Percentiles rank a stretch among this genome's conserved stretches.
Conservation (phyloP, 2,888 invertebrate species). For the Ametastegia equiseti region DNA sequence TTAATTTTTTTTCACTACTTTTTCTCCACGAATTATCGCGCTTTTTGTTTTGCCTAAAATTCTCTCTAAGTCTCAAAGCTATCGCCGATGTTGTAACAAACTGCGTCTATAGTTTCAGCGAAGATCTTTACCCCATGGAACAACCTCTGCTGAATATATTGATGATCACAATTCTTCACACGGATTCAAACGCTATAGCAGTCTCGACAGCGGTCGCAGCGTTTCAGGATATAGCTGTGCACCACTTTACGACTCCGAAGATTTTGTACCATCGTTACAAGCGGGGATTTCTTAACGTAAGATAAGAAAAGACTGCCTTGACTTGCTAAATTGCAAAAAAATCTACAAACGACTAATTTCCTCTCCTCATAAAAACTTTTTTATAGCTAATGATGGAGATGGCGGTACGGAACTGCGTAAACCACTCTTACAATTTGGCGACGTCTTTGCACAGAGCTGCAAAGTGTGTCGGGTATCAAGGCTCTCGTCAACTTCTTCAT, state of each 20-base stretch:
- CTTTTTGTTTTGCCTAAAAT: no score
- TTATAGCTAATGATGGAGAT: constrained; percentile 78
- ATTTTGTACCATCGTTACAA: constrained; percentile 81
- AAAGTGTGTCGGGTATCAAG: constrained; percentile 83
- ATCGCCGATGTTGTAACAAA: no score
- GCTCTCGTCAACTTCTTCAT: constrained; percentile 83
- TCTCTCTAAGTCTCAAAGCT: no score
- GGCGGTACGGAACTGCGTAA: constrained; percentile 79
- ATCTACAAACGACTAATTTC: no score
- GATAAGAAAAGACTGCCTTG: not conserved
- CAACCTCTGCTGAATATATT: constrained; percentile 79
- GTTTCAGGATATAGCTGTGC: constrained; percentile 79
- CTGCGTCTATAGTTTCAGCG: constrained; percentile 41
- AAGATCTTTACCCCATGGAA: constrained; percentile 17
- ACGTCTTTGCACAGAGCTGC: constrained; percentile 81
- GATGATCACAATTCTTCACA: constrained; percentile 78
- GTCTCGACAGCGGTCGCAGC: constrained; percentile 79
- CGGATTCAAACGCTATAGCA: constrained; percentile 78
- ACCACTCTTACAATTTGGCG: constrained; percentile 79
- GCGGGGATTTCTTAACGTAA: constrained; percentile 77
- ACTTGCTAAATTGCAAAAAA: no score
- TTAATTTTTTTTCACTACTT: no score
- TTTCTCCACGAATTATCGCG: no score
- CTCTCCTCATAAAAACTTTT: no score
- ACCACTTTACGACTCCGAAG: constrained; percentile 78